Evolutionary conservation across 2,113 vertebrate genomes (phyloP).

Genomic region (Hymenochirus boettgeri): DNA sequence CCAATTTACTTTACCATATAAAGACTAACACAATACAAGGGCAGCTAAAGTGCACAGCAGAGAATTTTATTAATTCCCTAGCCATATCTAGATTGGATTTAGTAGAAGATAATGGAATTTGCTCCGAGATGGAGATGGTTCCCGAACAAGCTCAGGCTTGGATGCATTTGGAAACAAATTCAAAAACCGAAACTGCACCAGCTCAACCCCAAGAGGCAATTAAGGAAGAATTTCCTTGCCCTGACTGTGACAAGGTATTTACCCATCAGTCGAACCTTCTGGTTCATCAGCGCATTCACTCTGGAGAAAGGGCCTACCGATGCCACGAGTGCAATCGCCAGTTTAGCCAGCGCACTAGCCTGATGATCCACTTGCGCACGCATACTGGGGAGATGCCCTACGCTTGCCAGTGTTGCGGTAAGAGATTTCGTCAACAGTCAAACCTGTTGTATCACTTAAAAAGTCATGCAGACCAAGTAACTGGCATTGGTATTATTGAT

Average conservation of each 20-base stretch:
- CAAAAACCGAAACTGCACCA: neutral
- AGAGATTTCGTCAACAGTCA: slow-evolving; percentile 51
- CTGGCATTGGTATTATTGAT: slow-evolving; percentile 7
- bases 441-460: slow-evolving; percentile 48
- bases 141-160: slow-evolving; percentile 11
- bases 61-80: slow-evolving; percentile 15
- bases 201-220: neutral
- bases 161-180: slow-evolving; percentile 17
- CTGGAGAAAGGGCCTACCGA: slow-evolving; percentile 34
- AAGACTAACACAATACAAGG: slow-evolving; percentile 47
- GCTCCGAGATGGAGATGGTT: slow-evolving; percentile 10
- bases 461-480: slow-evolving; percentile 21
- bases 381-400: slow-evolving; percentile 49
- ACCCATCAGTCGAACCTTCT: slow-evolving; percentile 34
- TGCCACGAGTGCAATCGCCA: slow-evolving; percentile 37
- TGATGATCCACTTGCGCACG: slow-evolving; percentile 22
- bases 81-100: slow-evolving; percentile 17
- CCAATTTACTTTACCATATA: slow-evolving; percentile 46
- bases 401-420: slow-evolving; percentile 46
- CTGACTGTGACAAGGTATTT: slow-evolving; percentile 33
- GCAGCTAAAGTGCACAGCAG: slow-evolving; percentile 28
- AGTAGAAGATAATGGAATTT: neutral
- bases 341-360: slow-evolving; percentile 36
- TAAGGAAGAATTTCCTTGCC: slow-evolving; percentile 27
- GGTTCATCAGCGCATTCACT: slow-evolving; percentile 35